These are phyloP conservation scores for Clitarchus hookeri DNA, from an alignment of 2,888 invertebrate species.

Conservation along the genomic window DNA sequence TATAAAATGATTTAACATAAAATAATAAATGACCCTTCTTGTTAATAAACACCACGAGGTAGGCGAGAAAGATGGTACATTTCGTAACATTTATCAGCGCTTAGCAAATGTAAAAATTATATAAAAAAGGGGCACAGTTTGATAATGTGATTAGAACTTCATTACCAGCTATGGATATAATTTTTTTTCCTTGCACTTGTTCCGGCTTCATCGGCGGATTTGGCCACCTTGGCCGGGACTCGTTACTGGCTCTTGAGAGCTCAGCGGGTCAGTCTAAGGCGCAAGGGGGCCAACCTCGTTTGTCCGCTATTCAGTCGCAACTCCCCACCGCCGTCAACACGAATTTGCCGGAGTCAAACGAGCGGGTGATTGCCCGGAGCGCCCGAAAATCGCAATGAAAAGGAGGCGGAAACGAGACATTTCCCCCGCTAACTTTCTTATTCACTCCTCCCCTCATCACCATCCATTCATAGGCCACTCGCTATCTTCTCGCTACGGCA, in stretches of 20 bases:
- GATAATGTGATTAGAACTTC: not conserved
- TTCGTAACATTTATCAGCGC: too few relatives aligned
- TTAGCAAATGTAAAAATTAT: too few relatives aligned
- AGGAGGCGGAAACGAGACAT: conserved; percentile 1
- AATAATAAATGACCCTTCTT: too few relatives aligned
- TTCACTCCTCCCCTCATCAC: not conserved
- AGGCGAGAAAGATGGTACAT: too few relatives aligned
- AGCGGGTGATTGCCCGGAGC: not conserved
- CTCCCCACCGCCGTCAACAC: not conserved
- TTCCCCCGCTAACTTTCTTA: not conserved
- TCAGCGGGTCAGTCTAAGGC: not conserved
- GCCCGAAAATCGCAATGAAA: not conserved
- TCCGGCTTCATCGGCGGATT: too few relatives aligned
- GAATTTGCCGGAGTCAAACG: not conserved
- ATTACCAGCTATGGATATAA: not conserved
- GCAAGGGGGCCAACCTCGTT: not conserved
- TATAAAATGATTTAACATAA: too few relatives aligned
- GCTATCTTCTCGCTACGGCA: not conserved
- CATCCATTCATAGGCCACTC: not conserved
- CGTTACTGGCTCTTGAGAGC: not conserved
- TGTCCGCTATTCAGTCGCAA: not conserved
- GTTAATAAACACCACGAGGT: too few relatives aligned
- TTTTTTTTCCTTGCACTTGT: too few relatives aligned
- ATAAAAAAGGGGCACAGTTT: too few relatives aligned
- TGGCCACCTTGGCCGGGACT: not conserved